phyloP scores from a whole-genome alignment of 2,888 invertebrate species.

The Horisme vitalbata region DNA sequence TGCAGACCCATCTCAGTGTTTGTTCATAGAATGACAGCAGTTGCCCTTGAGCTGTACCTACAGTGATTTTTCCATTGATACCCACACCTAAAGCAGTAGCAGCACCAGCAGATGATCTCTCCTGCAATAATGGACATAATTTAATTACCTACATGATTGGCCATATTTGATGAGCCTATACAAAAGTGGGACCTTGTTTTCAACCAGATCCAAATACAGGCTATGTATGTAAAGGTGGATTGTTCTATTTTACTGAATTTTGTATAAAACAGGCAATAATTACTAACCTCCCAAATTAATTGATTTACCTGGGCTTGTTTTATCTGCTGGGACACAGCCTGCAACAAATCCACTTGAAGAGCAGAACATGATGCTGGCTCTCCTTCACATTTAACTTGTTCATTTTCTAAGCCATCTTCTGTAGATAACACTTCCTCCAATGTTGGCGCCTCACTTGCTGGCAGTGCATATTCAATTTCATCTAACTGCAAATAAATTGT shows the following conservation, averaged over 20 bases:
- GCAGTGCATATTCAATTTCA: slow-evolving; percentile 76
- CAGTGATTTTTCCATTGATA: slow-evolving; percentile 89
- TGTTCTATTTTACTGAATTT: too few species aligned
- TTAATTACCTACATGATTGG: too few species aligned
- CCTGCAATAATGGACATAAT: too few species aligned
- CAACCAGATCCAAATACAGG: too few species aligned
- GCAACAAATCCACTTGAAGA: slow-evolving; percentile 84
- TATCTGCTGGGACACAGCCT: slow-evolving; percentile 95
- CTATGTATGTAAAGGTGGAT: too few species aligned
- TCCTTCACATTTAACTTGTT: slow-evolving; percentile 42
- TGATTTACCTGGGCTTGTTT: slow-evolving; percentile 89
- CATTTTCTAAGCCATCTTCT: slow-evolving; percentile 47
- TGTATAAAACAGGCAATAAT: too few species aligned
- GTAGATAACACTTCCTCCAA: slow-evolving; percentile 66
- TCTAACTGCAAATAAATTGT: slow-evolving; percentile 59
- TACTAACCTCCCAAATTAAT: not conserved
- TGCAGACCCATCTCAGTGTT: slow-evolving; percentile 93
- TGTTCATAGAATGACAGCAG: slow-evolving; percentile 90
- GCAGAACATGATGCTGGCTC: slow-evolving; percentile 67
- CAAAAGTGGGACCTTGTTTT: too few species aligned
- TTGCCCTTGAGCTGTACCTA: slow-evolving; percentile 97
- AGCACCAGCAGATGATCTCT: slow-evolving; percentile 93
- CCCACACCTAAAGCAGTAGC: slow-evolving; percentile 91
- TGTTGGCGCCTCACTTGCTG: slow-evolving; percentile 72
- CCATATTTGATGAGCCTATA: too few species aligned